Evolutionary conservation across 2,113 vertebrate species (phyloP), one percentile per base, ranked within the genome.

Genomic region (Eupsittula cactorum): DNA sequence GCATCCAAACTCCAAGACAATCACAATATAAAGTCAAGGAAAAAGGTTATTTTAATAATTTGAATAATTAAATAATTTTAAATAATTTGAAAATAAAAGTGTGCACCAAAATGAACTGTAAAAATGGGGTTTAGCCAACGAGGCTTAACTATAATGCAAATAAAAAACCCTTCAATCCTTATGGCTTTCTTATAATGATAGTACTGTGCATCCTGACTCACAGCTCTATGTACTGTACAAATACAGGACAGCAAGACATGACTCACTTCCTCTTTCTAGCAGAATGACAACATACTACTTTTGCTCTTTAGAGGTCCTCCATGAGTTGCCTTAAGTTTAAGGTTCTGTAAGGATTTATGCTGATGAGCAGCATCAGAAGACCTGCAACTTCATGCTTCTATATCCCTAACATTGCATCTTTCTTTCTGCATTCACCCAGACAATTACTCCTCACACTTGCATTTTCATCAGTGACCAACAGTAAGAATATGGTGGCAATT

Each of bases 261-360:
- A 67, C 57, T 55, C 35, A 7, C 14, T 46, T 37, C 37, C n/a
- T 28, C 52, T 37, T 50, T 15, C 20, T 14, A 28, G 19, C 31
- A 7, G 7, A 68, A 52, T 1, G 15, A 11, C 18, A 70, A 16
- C 1, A 17, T 8, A 18, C 27, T 25, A 0, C 37, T 86, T 41
- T 9, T 47, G 60, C 44, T 65, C 94, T 57, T 59, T 85, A 96
- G 95, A 92, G 75, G 90, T 86, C 92, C 68, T 69, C 86, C 92
- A 63, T 21, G 68, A 94, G 82, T 46, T n/a, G 53, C 67, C 49
- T 50, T 4, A 10, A 2, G 24, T 19, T 49, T 8, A 39, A 19
- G 7, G 20, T 6, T 42, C 70, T 24, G 15, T 4, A 15, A n/a
- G 13, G 70, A 24, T 41, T 41, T 41, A 2, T 2, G 16, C 31